A percentile compares a stretch with the other conserved stretches of the same genome.
Conservation (phyloP, 2,888 invertebrate species). For the Agrotis ipsilon region DNA sequence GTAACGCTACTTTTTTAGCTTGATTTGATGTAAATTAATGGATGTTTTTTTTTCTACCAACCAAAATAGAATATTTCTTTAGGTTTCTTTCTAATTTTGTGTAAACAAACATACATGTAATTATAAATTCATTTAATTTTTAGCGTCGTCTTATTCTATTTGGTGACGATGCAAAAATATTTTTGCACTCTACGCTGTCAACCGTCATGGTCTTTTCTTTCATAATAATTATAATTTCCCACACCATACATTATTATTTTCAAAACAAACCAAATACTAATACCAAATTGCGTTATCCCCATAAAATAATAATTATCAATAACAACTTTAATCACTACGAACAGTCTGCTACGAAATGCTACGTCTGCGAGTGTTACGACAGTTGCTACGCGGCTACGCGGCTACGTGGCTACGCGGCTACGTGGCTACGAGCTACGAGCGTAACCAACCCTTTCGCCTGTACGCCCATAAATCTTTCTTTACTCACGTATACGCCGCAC, state of each 20-base stretch:
- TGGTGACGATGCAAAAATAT: too few relatives aligned
- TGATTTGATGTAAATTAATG: constrained; percentile 43
- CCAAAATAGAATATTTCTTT: background rate
- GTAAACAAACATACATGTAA: too few relatives aligned
- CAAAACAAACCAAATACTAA: background rate
- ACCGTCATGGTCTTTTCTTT: too few relatives aligned
- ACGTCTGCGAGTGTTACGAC: constrained; percentile 46
- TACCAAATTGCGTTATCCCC: background rate
- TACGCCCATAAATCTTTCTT: constrained; percentile 48
- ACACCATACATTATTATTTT: too few relatives aligned
- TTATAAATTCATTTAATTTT: too few relatives aligned
- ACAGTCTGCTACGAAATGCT: constrained; percentile 35
- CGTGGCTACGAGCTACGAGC: constrained; percentile 49
- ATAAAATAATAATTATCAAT: background rate
- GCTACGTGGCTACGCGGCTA: constrained; percentile 26
- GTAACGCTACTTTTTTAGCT: constrained; percentile 33
- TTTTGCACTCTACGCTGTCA: too few relatives aligned
- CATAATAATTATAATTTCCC: too few relatives aligned
- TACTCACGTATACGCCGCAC: constrained; percentile 28
- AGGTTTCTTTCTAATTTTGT: too few relatives aligned
- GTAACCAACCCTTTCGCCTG: constrained; percentile 24
- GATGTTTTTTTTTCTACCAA: background rate
- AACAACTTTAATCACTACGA: constrained; percentile 12
- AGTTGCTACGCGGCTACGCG: constrained; percentile 34
- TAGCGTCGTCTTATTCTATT: too few relatives aligned